Evolutionary conservation across 2,797 vertebrate species (phyloP).

Genomic region (Microchirus variegatus): DNA sequence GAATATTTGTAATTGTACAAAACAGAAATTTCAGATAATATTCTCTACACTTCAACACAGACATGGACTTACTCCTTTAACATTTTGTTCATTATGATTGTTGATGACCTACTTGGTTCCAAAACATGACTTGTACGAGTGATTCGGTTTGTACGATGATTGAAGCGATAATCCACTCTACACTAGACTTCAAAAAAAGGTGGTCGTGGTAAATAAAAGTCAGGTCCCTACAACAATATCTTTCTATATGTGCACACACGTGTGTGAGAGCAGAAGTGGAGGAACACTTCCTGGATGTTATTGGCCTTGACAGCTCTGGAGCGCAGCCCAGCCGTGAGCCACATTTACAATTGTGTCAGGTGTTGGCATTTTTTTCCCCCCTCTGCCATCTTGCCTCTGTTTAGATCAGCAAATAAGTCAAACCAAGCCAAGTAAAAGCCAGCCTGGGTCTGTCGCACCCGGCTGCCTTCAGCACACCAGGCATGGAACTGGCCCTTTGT

Average conservation of each 20-base stretch:
- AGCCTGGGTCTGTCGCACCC: slow-evolving; percentile 26
- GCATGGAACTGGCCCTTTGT: slow-evolving; percentile 34
- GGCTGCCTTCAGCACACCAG: slow-evolving; percentile 57
- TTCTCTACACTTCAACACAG: no score
- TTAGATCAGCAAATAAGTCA: slow-evolving; percentile 46
- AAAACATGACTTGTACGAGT: no score
- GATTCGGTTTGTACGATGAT: no score
- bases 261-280: neutral
- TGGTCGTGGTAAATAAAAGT: no score
- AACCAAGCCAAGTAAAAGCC: slow-evolving; percentile 21
- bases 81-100: no score
- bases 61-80: no score
- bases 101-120: no score
- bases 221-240: neutral
- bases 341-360: slow-evolving; percentile 70
- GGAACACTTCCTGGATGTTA: slow-evolving; percentile 33
- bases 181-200: no score
- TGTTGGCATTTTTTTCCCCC: slow-evolving; percentile 45
- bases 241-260: neutral
- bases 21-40: no score
- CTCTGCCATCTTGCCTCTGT: slow-evolving; percentile 48
- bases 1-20: no score
- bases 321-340: slow-evolving; percentile 52
- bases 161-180: no score
- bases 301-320: slow-evolving; percentile 66